A percentile compares a stretch with the other conserved stretches of the same genome.
These are phyloP conservation scores for Lysandra coridon DNA, from an alignment of 2,888 invertebrate genomes.

Conservation along the genomic window DNA sequence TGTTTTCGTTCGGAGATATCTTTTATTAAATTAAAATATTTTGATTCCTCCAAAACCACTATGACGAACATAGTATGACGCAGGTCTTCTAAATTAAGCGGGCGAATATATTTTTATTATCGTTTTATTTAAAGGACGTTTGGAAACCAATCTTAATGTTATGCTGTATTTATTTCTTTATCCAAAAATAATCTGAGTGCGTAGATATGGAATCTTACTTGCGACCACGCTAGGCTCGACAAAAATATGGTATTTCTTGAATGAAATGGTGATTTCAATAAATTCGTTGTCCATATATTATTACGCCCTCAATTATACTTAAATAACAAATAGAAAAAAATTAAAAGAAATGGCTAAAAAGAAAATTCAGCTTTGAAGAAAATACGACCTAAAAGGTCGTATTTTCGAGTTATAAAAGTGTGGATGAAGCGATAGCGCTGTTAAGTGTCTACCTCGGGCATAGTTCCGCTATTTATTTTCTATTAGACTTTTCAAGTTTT, in stretches of 20 bases:
- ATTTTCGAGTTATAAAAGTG: slow-evolving; percentile 1
- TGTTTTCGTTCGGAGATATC: slow-evolving; percentile 1
- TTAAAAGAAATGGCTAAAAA: neutral
- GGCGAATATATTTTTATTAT: slow-evolving; percentile 38
- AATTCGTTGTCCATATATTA: neutral
- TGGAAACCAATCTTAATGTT: neutral
- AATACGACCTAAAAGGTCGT: neutral
- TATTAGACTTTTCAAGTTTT: slow-evolving; percentile 18
- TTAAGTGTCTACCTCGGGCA: slow-evolving; percentile 9
- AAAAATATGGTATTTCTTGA: neutral
- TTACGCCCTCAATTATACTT: neutral
- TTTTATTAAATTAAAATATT: slow-evolving; percentile 17
- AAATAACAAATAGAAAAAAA: neutral
- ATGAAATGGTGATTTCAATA: neutral
- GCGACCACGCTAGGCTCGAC: neutral
- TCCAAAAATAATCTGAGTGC: neutral
- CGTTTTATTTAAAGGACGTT: slow-evolving; percentile 37
- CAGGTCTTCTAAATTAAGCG: slow-evolving; percentile 39
- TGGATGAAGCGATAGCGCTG: slow-evolving; percentile 17
- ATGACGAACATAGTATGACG: slow-evolving; percentile 42
- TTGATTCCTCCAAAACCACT: slow-evolving; percentile 23
- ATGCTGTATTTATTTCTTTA: neutral
- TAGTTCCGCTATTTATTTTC: slow-evolving; percentile 22
- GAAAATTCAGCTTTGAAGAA: slow-evolving; percentile 1
- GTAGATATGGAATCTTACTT: neutral